Base-by-base conservation (phyloP, 64 coral and sea anemone species). In the Acropora tenuis region DNA sequence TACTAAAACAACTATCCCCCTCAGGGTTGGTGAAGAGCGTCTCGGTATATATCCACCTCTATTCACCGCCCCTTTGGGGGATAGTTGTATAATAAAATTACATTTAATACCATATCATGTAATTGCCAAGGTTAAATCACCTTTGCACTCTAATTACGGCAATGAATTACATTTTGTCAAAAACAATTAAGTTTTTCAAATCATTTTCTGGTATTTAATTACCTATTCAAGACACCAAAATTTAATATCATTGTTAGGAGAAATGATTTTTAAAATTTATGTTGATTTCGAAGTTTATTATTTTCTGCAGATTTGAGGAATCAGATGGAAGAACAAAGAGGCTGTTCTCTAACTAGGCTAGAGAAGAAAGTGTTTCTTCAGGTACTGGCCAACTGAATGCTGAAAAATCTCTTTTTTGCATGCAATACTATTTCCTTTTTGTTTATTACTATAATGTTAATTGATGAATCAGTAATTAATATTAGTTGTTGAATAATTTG, bases 281-380 rank as follows among this genome's bases (percentile, higher is more conserved):
- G 60, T 63, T 13, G 8, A 63, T 7, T 13, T 63, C 10, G 11
- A 63, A 15, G 16, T 16, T 77, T 19, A 41, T 43, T 68, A 68
- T 9, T 18, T 75, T 63, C 13, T 55, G 20, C 80, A 96, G 94
- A 96, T 80, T 82, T 96, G 49, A 92, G 87, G 13, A 4, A 69
- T 5, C 91, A 93, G 87, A 96, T 96, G 95, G 95, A 96, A 80
- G 83, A 66, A 79, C 95, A 96, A 69, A 90, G 95, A 43, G 78
- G 88, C 40, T 86, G 88, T 50, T 30, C 76, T 82, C 68, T 96
- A 5, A 96, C 80, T 20, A 96, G 75, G 57, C 42, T 47, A n/a
- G 95, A 96, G 80, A 96, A 82, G 79, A 96, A 88, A 84, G 79
- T 90, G 40, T 96, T 96, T 90, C 50, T 96, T 10, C 77, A 90